These are phyloP conservation scores for Graphium colonna DNA, from an alignment of 2,888 invertebrate species.

Conservation along the genomic window DNA sequence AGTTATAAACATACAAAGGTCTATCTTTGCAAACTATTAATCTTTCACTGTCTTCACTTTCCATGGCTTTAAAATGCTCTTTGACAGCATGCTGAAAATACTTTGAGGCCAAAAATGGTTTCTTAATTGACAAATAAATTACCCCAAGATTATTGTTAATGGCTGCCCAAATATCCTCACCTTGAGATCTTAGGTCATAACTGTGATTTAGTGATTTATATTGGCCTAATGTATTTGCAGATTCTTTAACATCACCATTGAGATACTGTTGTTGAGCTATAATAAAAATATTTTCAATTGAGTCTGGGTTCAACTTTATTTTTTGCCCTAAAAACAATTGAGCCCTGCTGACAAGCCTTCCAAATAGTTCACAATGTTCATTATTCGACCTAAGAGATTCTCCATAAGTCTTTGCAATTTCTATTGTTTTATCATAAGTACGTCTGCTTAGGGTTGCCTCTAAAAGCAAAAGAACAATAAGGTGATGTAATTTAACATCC, in stretches of 20 bases:
- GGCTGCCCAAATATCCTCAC: slow-evolving; percentile 75
- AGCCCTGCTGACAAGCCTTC: slow-evolving; percentile 62
- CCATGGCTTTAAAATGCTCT: slow-evolving; percentile 81
- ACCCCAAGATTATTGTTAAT: slow-evolving; percentile 91
- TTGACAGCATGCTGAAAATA: slow-evolving; percentile 89
- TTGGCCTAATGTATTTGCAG: slow-evolving; percentile 58
- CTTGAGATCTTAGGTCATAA: slow-evolving; percentile 64
- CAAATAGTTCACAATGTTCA: slow-evolving; percentile 57
- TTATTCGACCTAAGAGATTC: slow-evolving; percentile 54
- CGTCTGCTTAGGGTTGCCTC: slow-evolving; percentile 68
- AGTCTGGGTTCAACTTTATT: slow-evolving; percentile 51
- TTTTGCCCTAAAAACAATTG: slow-evolving; percentile 55
- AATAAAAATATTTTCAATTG: slow-evolving; percentile 69
- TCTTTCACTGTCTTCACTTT: slow-evolving; percentile 62
- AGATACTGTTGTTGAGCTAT: slow-evolving; percentile 68
- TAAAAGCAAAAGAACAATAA: slow-evolving; percentile 58
- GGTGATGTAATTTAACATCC: slow-evolving; percentile 58
- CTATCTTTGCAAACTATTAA: slow-evolving; percentile 66
- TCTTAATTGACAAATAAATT: slow-evolving; percentile 88
- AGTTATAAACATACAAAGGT: slow-evolving; percentile 88
- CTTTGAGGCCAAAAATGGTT: slow-evolving; percentile 88
- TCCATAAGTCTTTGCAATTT: slow-evolving; percentile 58
- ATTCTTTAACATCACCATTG: slow-evolving; percentile 65
- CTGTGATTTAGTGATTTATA: slow-evolving; percentile 59
- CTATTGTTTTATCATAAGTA: slow-evolving; percentile 64